Evolutionary conservation across 2,797 vertebrate genomes (phyloP).

Genomic region (Microctenopoma stevenorrisi): DNA sequence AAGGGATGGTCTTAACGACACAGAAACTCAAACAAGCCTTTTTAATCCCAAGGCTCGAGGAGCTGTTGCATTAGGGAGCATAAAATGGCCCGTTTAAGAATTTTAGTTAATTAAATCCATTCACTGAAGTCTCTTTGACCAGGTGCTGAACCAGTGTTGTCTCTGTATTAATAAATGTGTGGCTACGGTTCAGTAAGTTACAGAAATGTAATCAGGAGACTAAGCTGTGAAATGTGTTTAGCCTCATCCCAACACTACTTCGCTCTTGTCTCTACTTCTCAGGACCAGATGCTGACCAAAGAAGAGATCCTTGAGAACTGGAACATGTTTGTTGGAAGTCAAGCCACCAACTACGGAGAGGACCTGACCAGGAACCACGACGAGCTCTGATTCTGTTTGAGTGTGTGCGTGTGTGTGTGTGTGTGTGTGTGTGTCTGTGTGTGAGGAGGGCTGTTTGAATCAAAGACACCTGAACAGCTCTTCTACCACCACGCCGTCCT

Average conservation of each 20-base stretch:
- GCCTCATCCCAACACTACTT: neutral
- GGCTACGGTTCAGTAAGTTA: too few species aligned
- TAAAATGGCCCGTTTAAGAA: too few species aligned
- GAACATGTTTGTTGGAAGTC: conserved; percentile 99
- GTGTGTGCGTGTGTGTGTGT: neutral
- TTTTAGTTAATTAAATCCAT: too few species aligned
- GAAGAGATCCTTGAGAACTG: conserved; percentile 97
- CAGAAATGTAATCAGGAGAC: too few species aligned
- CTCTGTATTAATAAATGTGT: too few species aligned
- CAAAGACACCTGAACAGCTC: conserved; percentile 35
- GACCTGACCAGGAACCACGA: conserved; percentile 96
- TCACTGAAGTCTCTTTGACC: too few species aligned
- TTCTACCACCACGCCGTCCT: conserved; percentile 26
- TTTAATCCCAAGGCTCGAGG: too few species aligned
- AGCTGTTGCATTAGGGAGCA: too few species aligned
- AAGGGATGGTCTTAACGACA: too few species aligned
- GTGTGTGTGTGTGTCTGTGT: neutral
- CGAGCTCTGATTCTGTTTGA: conserved; percentile 87
- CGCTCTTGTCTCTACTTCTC: conserved; percentile 10
- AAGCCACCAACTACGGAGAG: conserved; percentile 98
- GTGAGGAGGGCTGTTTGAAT: conserved; percentile 1
- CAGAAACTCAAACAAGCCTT: too few species aligned
- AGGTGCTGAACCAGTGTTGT: too few species aligned
- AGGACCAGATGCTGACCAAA: conserved; percentile 95
- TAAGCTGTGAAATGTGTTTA: neutral